Percentiles rank a stretch among this genome's conserved stretches.
These are phyloP conservation scores for Ischnura elegans DNA, from an alignment of 2,888 invertebrate genomes.

Conservation along the genomic window DNA sequence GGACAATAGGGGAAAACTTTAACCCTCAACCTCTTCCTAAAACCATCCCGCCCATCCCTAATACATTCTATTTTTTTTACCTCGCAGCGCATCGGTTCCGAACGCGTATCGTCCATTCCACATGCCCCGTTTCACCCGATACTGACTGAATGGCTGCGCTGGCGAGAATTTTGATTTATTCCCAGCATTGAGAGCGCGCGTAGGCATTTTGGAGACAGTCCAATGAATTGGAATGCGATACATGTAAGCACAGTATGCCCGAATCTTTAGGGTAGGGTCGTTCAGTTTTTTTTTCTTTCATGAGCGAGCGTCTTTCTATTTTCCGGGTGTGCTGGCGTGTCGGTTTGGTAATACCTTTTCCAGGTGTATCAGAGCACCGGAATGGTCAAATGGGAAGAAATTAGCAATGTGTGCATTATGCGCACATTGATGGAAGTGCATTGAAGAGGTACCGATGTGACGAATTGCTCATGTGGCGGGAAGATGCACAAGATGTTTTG, in stretches of 20 bases:
- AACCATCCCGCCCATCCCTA: conserved; percentile 23
- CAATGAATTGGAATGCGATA: conserved; percentile 66
- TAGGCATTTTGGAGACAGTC: not conserved
- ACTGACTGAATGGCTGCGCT: conserved; percentile 13
- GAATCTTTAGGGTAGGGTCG: too few relatives aligned
- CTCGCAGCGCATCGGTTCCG: conserved; percentile 34
- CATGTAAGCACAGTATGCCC: not conserved
- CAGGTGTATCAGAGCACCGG: conserved; percentile 21
- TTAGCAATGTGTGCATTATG: not conserved
- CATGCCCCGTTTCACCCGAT: not conserved
- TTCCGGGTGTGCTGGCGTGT: too few relatives aligned
- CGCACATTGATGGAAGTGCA: not conserved
- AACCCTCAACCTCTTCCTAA: not conserved
- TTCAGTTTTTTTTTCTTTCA: too few relatives aligned
- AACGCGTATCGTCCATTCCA: not conserved
- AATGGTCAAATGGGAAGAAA: conserved; percentile 25
- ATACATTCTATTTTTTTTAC: not conserved
- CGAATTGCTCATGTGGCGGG: too few relatives aligned
- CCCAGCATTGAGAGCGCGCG: not conserved
- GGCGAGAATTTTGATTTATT: not conserved
- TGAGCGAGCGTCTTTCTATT: too few relatives aligned
- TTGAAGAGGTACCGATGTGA: not conserved
- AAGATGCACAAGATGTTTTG: too few relatives aligned
- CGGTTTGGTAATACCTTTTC: too few relatives aligned
- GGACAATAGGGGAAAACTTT: conserved; percentile 40